Conservation (phyloP, 2,797 vertebrate species). For the Furcifer pardalis region DNA sequence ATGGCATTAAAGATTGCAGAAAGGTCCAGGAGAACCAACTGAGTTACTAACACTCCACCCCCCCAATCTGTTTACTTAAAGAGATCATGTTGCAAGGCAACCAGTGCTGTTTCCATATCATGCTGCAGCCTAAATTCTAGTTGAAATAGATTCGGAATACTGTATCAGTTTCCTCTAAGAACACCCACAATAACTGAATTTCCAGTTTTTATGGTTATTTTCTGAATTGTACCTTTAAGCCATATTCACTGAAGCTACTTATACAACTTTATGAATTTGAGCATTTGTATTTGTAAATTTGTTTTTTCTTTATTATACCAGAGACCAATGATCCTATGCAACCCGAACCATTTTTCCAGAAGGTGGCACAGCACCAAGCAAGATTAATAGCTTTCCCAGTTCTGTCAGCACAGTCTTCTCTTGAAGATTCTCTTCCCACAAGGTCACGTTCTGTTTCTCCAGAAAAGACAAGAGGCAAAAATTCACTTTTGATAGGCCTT, state of each 20-base stretch:
- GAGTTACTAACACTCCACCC: too few species aligned
- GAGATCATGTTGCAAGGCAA: too few species aligned
- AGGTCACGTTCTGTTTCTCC: conserved; percentile 90
- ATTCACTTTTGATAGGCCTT: conserved; percentile 89
- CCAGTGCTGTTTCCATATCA: too few species aligned
- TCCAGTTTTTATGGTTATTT: neutral
- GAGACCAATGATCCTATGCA: conserved; percentile 59
- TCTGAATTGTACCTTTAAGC: neutral
- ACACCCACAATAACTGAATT: neutral
- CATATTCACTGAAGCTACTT: neutral
- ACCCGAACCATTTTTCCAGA: conserved; percentile 84
- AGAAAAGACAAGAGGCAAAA: conserved; percentile 83
- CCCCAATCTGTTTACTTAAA: too few species aligned
- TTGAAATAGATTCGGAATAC: too few species aligned
- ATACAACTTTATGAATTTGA: conserved; percentile 12
- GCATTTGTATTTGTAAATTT: neutral
- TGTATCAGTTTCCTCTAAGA: too few species aligned
- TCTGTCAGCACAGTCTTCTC: conserved; percentile 86
- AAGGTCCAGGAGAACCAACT: too few species aligned
- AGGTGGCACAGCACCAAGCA: conserved; percentile 78
- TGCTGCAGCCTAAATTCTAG: too few species aligned
- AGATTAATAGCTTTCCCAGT: conserved; percentile 77
- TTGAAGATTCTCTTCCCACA: conserved; percentile 85
- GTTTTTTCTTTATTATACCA: conserved; percentile 55
- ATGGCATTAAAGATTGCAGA: too few species aligned